phyloP scores from a whole-genome alignment of 2,888 invertebrate genomes.

The Hirtodrosophila histrioides region DNA sequence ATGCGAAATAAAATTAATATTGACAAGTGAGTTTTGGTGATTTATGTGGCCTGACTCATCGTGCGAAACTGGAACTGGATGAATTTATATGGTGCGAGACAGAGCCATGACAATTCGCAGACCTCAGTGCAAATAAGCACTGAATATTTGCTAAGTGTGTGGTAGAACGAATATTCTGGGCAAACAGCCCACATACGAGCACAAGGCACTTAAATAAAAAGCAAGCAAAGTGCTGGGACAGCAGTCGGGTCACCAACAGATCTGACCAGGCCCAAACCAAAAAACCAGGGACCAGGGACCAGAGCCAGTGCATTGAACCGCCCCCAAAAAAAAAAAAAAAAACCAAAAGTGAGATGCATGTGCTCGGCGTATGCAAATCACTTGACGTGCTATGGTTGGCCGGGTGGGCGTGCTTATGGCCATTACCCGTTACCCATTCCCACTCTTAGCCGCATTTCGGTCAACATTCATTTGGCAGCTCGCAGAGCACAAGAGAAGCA shows the following conservation, averaged over 20 bases:
- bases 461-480: slow-evolving; percentile 62
- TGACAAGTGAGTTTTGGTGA: slow-evolving; percentile 69
- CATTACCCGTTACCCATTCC: background rate
- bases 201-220: slow-evolving; percentile 64
- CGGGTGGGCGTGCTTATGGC: slow-evolving; percentile 52
- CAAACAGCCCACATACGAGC: slow-evolving; percentile 53
- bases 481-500: slow-evolving; percentile 35
- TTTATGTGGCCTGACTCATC: slow-evolving; percentile 74
- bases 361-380: slow-evolving; percentile 65
- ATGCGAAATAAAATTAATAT: slow-evolving; percentile 73
- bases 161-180: slow-evolving; percentile 25
- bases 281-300: slow-evolving; percentile 1
- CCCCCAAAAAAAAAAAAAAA: slow-evolving; percentile 10
- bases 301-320: slow-evolving; percentile 50
- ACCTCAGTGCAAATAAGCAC: slow-evolving; percentile 63
- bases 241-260: slow-evolving; percentile 29
- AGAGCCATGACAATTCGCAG: slow-evolving; percentile 60
- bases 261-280: slow-evolving; percentile 15
- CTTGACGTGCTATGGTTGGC: slow-evolving; percentile 35
- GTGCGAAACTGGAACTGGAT: slow-evolving; percentile 37
- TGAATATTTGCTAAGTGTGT: slow-evolving; percentile 56
- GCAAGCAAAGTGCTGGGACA: slow-evolving; percentile 33
- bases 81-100: slow-evolving; percentile 38
- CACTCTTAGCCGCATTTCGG: slow-evolving; percentile 45
- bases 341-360: slow-evolving; percentile 42